These are phyloP conservation scores for Acanthosepion esculentum DNA, from an alignment of 2,888 invertebrate species.

Conservation along the genomic window DNA sequence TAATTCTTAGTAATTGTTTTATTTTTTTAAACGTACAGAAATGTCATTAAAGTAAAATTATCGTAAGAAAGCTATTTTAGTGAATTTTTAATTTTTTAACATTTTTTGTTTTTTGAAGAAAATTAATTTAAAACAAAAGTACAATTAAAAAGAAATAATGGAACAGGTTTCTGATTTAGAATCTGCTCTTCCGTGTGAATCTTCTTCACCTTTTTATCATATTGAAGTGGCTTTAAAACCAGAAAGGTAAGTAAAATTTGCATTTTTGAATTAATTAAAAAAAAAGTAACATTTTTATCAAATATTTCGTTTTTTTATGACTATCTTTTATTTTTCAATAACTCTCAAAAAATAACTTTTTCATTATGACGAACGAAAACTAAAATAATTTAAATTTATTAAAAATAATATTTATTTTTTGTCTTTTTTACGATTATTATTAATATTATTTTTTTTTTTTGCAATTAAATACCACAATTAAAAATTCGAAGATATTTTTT, in stretches of 20 bases:
- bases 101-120: background rate
- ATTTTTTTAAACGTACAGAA: background rate
- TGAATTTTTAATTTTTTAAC: background rate
- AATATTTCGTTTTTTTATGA: too few relatives aligned
- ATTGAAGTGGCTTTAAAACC: constrained; percentile 65
- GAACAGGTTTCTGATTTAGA: constrained; percentile 54
- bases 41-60: background rate
- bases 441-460: too few relatives aligned
- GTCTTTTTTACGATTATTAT: too few relatives aligned
- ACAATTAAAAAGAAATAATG: constrained; percentile 42
- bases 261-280: background rate
- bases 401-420: too few relatives aligned
- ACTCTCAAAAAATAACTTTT: too few relatives aligned
- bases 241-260: constrained; percentile 57
- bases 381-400: too few relatives aligned
- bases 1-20: background rate
- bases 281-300: background rate
- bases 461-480: too few relatives aligned
- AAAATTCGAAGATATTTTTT: too few relatives aligned
- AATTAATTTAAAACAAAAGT: background rate
- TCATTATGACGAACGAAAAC: too few relatives aligned
- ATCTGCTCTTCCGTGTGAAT: constrained; percentile 50
- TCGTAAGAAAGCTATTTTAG: background rate
- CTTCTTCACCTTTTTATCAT: constrained; percentile 53
- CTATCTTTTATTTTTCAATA: too few relatives aligned